Conservation (phyloP, 2,797 vertebrate genomes). For the Odontamblyopus rebecca region DNA sequence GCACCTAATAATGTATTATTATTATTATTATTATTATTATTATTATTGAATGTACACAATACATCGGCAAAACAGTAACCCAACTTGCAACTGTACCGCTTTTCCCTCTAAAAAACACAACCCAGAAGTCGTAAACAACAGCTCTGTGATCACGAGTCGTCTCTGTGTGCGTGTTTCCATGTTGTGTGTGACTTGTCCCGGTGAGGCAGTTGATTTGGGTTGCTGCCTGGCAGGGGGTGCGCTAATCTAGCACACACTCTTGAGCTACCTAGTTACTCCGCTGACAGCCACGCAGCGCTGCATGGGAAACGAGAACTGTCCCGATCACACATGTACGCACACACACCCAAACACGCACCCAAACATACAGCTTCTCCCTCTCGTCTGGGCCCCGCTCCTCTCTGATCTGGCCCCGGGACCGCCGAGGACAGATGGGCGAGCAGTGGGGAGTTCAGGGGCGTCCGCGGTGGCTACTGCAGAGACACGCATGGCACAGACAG, state of each 20-base stretch:
- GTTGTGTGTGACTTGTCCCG: constrained; percentile 53
- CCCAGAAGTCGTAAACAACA: not conserved
- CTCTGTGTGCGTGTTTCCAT: constrained; percentile 19
- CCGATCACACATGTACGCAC: constrained; percentile 42
- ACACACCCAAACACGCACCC: constrained; percentile 34
- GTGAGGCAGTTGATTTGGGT: constrained; percentile 67
- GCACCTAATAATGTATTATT: no score
- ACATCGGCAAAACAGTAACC: not conserved
- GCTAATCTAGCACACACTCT: constrained; percentile 72
- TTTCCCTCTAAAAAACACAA: not conserved
- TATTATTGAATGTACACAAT: not conserved
- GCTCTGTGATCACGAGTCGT: not conserved
- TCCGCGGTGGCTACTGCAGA: constrained; percentile 53
- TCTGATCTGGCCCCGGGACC: constrained; percentile 72
- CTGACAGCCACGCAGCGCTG: constrained; percentile 50
- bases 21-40: no score
- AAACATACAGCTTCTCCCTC: constrained; percentile 16
- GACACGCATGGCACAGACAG: constrained; percentile 40
- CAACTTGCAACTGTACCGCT: not conserved
- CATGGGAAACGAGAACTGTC: constrained; percentile 60
- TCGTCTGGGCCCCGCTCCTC: constrained; percentile 55
- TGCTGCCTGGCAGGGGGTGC: constrained; percentile 67
- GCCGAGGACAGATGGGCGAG: constrained; percentile 76
- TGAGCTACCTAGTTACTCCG: constrained; percentile 69
- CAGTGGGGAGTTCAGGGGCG: constrained; percentile 69